Evolutionary conservation across 1,140 invertebrate species (phyloP).

Genomic region (Anastatus disparis): DNA sequence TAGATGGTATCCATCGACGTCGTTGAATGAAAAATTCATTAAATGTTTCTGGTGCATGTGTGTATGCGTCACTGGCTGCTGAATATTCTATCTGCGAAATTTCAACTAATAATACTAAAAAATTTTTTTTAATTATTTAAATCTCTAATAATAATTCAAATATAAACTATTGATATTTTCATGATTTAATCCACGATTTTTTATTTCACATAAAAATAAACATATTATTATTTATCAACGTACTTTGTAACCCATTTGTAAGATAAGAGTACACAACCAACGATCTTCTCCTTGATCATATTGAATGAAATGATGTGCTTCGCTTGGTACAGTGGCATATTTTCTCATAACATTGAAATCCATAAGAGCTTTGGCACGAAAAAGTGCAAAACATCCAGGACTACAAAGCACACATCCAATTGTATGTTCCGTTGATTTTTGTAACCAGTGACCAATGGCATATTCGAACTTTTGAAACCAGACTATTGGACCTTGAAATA

Average conservation of each 20-base stretch:
- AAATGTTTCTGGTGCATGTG: conserved; percentile 88
- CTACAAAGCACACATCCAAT: conserved; percentile 89
- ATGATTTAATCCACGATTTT: no score
- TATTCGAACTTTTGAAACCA: conserved; percentile 97
- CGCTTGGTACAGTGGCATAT: conserved; percentile 83
- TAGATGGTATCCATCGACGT: conserved; percentile 89
- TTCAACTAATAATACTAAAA: background rate
- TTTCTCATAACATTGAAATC: conserved; percentile 90
- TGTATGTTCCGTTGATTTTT: conserved; percentile 95
- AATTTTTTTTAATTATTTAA: background rate
- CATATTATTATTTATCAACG: no score
- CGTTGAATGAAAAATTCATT: conserved; percentile 90
- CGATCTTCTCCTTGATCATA: conserved; percentile 93
- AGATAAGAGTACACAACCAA: conserved; percentile 87
- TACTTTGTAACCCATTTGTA: conserved; percentile 88
- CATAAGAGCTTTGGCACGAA: conserved; percentile 88
- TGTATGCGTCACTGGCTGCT: conserved; percentile 92
- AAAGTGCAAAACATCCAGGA: conserved; percentile 92
- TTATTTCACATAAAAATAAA: no score
- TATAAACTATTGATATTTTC: no score
- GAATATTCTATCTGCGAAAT: conserved; percentile 78
- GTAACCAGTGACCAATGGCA: conserved; percentile 93
- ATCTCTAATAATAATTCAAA: no score
- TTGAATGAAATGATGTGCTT: conserved; percentile 89
- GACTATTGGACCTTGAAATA: conserved; percentile 79